These are phyloP conservation scores for Dolichotis patagonum DNA, from an alignment of 2,113 vertebrate species.

Conservation along the genomic window DNA sequence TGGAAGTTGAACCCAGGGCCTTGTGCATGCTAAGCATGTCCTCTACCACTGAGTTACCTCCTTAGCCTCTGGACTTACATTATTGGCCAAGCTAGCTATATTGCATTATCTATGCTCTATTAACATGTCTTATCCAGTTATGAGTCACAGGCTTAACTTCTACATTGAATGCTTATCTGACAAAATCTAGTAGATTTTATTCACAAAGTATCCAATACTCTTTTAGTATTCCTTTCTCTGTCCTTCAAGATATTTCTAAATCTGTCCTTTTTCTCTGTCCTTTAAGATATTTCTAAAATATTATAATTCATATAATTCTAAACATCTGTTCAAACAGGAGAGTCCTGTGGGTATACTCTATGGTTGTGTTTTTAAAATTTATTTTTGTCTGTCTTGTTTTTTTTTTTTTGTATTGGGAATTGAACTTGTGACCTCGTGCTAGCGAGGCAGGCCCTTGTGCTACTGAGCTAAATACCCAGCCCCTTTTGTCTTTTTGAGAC, in stretches of 20 bases:
- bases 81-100: background rate
- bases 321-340: constrained; percentile 36
- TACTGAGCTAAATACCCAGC: too few species aligned
- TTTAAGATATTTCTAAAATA: constrained; percentile 35
- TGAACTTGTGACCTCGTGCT: too few species aligned
- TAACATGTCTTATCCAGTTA: constrained; percentile 2
- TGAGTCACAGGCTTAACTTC: constrained; percentile 14
- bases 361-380: background rate
- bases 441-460: too few species aligned
- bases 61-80: background rate
- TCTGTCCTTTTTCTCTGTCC: too few species aligned
- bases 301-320: constrained; percentile 54
- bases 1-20: background rate
- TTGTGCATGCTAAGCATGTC: background rate
- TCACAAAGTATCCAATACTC: constrained; percentile 34
- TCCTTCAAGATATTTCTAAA: constrained; percentile 29
- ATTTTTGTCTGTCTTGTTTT: background rate
- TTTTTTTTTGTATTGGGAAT: background rate
- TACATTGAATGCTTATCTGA: constrained; percentile 20
- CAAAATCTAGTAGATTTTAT: constrained; percentile 34
- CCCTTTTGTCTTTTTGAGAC: too few species aligned
- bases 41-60: background rate
- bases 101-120: constrained; percentile 38
- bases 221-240: constrained; percentile 25
- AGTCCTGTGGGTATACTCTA: background rate